phyloP scores from a whole-genome alignment of 2,797 vertebrate species.

The Siniperca scherzeri region DNA sequence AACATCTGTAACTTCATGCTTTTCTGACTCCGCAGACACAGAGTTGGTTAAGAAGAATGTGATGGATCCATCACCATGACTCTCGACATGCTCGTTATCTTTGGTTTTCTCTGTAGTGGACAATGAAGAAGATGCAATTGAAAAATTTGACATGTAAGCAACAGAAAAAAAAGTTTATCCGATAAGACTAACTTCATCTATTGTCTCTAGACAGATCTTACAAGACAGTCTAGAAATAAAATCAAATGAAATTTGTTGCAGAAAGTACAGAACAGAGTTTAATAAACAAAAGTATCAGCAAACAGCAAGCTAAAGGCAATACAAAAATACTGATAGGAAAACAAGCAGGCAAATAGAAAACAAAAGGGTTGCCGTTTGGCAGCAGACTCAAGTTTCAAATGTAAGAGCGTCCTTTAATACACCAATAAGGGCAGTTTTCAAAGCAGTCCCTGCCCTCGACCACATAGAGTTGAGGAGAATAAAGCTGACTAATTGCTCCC shows the following conservation, averaged over 20 bases:
- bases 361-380: not conserved
- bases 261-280: not conserved
- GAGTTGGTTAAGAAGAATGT: slow-evolving; percentile 75
- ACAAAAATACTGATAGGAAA: not conserved
- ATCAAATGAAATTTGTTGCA: not conserved
- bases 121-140: not conserved
- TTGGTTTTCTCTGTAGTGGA: slow-evolving; percentile 82
- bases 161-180: not conserved
- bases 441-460: not conserved
- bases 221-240: not conserved
- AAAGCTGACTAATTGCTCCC: not conserved
- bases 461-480: not conserved
- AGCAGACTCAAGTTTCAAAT: not conserved
- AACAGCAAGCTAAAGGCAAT: not conserved
- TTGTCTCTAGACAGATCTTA: not conserved
- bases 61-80: slow-evolving; percentile 83
- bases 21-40: slow-evolving; percentile 85
- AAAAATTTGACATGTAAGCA: not conserved
- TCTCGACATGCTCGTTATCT: slow-evolving; percentile 87
- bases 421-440: not conserved
- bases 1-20: slow-evolving; percentile 74
- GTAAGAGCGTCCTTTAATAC: not conserved
- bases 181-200: not conserved
- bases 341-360: not conserved
- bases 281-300: not conserved